Percentiles rank a stretch among this genome's conserved stretches.
Evolutionary conservation across 2,113 vertebrate genomes (phyloP).

Genomic region (Loxodonta africana): DNA sequence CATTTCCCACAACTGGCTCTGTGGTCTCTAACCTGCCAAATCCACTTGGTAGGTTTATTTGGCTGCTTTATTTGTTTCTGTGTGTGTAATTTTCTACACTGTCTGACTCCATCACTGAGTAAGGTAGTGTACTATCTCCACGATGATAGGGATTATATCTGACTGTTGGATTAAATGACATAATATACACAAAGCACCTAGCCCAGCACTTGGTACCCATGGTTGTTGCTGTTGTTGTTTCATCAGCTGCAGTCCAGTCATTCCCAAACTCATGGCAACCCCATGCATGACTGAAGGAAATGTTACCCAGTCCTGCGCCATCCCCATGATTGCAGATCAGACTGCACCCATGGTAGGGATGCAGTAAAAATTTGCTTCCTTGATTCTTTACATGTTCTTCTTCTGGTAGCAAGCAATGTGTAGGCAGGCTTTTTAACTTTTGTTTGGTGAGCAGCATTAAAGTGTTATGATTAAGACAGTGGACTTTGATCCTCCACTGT

Average conservation of each 20-base stretch:
- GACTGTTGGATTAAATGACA: neutral
- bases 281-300: neutral
- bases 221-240: neutral
- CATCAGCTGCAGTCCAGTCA: neutral
- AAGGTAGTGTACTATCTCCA: neutral
- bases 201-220: neutral
- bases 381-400: neutral
- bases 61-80: neutral
- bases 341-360: neutral
- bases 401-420: neutral
- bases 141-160: neutral
- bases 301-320: neutral
- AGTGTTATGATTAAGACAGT: neutral
- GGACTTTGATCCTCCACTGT: neutral
- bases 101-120: neutral
- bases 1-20: neutral
- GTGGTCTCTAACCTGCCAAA: neutral
- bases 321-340: neutral
- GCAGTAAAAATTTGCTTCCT: neutral
- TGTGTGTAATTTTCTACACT: neutral
- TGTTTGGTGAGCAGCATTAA: neutral
- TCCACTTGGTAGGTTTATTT: neutral
- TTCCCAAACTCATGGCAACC: neutral
- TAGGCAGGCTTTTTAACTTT: neutral
- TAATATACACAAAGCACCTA: neutral